Conservation (phyloP, 1,140 invertebrate genomes). For the Geopemphigus sp. region DNA sequence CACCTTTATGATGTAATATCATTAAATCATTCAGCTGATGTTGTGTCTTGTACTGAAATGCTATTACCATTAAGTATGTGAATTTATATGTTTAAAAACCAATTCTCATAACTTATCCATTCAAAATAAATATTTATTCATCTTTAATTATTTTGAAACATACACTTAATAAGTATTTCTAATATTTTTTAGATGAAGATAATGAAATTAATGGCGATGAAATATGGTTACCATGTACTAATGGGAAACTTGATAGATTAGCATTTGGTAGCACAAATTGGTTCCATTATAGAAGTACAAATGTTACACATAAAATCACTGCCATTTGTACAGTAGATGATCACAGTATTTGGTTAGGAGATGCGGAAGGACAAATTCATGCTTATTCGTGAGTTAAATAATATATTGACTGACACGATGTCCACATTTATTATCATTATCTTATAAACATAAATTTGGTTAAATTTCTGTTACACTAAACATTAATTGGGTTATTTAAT, state of each 20-base stretch:
- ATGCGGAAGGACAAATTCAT: constrained; percentile 75
- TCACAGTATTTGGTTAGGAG: constrained; percentile 78
- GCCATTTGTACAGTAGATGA: constrained; percentile 52
- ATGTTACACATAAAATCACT: constrained; percentile 52
- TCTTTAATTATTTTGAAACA: neutral
- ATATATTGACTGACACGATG: no score
- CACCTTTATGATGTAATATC: constrained; percentile 80
- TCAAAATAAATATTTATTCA: no score
- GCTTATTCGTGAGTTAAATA: constrained; percentile 66
- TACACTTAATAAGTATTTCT: neutral
- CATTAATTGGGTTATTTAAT: no score
- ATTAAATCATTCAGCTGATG: constrained; percentile 63
- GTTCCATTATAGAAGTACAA: constrained; percentile 52
- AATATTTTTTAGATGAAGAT: constrained; percentile 28
- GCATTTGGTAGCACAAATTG: constrained; percentile 52
- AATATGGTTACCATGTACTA: constrained; percentile 53
- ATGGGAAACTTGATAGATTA: constrained; percentile 53
- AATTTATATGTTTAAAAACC: no score
- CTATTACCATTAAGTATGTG: constrained; percentile 40
- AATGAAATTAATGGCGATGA: constrained; percentile 47
- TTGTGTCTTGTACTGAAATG: constrained; percentile 57
- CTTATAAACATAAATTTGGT: no score
- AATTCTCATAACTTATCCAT: neutral
- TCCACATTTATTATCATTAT: no score
- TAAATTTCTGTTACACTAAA: no score